Evolutionary conservation across 2,888 invertebrate genomes (phyloP).

Genomic region (Leucozona laternaria): DNA sequence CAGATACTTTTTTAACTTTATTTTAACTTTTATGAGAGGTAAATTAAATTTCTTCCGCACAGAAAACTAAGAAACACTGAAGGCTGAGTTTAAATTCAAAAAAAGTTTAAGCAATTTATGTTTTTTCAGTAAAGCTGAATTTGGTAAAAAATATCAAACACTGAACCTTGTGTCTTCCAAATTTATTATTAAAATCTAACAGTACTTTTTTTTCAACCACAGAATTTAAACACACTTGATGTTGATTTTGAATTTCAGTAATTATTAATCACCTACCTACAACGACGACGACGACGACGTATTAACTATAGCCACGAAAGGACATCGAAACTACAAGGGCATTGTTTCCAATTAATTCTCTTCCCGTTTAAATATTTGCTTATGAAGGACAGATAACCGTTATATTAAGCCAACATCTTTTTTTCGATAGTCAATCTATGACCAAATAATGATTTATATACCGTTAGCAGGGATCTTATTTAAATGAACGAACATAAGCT

Average conservation of each 20-base stretch:
- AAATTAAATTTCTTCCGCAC: background rate
- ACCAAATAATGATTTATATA: background rate
- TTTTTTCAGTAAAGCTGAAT: background rate
- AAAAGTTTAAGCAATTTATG: background rate
- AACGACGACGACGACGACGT: background rate
- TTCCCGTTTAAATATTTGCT: constrained; percentile 3
- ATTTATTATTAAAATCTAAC: background rate
- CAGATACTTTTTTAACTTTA: background rate
- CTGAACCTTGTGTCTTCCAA: background rate
- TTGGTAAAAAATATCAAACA: background rate
- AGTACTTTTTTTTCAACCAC: background rate
- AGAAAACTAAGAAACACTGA: background rate
- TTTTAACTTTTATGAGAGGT: background rate
- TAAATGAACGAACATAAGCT: background rate
- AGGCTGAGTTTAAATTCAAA: background rate
- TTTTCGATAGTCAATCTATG: constrained; percentile 16
- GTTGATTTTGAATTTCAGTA: background rate
- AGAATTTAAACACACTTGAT: background rate
- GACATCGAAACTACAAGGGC: background rate
- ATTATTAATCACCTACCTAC: background rate
- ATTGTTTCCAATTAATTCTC: background rate
- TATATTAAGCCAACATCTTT: background rate
- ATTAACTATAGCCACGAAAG: background rate
- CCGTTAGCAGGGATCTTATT: background rate
- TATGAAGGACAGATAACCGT: background rate